Evolutionary conservation across 2,888 invertebrate species (phyloP).

Genomic region (Apamea crenata): DNA sequence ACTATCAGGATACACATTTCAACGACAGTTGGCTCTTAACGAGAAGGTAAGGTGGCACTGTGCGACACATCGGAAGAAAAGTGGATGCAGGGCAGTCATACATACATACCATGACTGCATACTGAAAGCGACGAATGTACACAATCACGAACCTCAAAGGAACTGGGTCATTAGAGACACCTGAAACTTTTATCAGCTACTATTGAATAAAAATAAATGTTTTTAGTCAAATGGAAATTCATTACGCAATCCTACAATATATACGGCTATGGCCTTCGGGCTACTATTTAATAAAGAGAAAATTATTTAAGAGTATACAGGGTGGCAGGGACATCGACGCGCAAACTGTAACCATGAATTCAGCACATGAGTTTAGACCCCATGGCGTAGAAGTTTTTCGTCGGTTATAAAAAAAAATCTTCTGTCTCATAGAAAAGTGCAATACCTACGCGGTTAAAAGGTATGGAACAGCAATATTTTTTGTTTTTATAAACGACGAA

Average conservation of each 20-base stretch:
- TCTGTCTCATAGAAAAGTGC: no score
- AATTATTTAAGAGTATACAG: no score
- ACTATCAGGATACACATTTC: conserved; percentile 34
- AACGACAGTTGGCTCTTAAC: conserved; percentile 1
- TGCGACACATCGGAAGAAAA: conserved; percentile 19
- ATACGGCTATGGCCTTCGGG: no score
- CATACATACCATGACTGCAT: conserved; percentile 22
- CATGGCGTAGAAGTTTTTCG: no score
- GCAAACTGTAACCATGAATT: no score
- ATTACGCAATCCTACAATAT: neutral
- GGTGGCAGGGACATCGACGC: no score
- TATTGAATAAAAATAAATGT: neutral
- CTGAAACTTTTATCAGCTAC: neutral
- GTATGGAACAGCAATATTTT: no score
- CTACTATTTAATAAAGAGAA: no score
- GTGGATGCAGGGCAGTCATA: conserved; percentile 13
- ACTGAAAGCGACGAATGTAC: conserved; percentile 14
- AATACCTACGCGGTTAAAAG: no score
- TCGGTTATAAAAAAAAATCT: no score
- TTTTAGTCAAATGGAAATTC: neutral
- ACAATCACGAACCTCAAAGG: conserved; percentile 20
- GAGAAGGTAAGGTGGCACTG: conserved; percentile 26
- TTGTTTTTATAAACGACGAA: no score
- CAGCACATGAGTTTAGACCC: no score
- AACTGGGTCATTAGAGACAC: neutral